phyloP scores from a whole-genome alignment of 2,888 invertebrate genomes.

The Spodoptera littoralis region DNA sequence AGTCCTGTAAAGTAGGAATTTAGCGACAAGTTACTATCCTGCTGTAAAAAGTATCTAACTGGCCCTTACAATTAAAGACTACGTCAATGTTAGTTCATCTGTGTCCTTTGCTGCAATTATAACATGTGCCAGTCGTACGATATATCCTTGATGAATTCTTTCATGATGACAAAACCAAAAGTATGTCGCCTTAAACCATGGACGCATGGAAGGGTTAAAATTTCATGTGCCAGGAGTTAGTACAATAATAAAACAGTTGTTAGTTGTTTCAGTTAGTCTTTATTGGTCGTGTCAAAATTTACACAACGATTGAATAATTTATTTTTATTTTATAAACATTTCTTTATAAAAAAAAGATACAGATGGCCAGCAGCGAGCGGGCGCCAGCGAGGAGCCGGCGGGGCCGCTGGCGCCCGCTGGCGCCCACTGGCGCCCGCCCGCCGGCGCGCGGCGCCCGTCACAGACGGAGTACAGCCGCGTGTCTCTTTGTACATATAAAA shows the following conservation, averaged over 20 bases:
- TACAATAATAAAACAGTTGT: conserved; percentile 16
- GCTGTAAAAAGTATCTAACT: too few species aligned
- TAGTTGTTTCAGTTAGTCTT: conserved; percentile 56
- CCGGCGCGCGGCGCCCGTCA: conserved; percentile 3
- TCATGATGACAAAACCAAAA: too few species aligned
- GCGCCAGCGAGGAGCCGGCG: conserved; percentile 11
- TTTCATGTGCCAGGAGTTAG: too few species aligned
- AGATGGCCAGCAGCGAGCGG: conserved; percentile 20
- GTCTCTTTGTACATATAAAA: conserved; percentile 78
- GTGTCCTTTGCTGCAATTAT: too few species aligned
- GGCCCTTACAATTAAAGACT: too few species aligned
- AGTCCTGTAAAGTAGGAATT: too few species aligned
- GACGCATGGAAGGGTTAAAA: too few species aligned
- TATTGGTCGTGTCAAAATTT: conserved; percentile 79
- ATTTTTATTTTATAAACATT: conserved; percentile 65
- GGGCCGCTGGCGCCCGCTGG: neutral
- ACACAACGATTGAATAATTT: conserved; percentile 74
- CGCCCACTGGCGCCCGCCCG: neutral
- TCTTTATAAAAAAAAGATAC: conserved; percentile 58
- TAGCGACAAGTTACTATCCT: too few species aligned
- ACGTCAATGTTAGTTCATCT: too few species aligned
- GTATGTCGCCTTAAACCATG: too few species aligned
- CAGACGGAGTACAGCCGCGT: conserved; percentile 18
- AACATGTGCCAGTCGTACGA: too few species aligned
- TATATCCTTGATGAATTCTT: too few species aligned